Evolutionary conservation across 2,888 invertebrate genomes (phyloP), one percentile per base, ranked within the genome.

Genomic region (Acronicta psi): DNA sequence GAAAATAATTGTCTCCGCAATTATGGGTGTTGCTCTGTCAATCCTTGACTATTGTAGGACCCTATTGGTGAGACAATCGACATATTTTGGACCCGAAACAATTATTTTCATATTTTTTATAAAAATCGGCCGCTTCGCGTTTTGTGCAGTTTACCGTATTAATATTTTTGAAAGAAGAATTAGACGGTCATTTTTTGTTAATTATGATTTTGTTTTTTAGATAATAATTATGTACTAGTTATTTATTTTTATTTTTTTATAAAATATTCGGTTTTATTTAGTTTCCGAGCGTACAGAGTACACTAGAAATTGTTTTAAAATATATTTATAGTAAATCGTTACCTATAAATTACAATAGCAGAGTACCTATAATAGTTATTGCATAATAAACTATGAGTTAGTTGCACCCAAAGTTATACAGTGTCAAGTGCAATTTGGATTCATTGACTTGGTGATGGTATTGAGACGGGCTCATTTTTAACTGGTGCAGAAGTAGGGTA

Each of bases 11-110:
- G 17, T 6, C 2, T 7, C 20, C 7, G 2, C 11, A 13, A 5
- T 20, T 5, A 65, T 59, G 53, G 53, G 68, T 16, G 31, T 2
- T 4, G 0, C 29, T 0, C 0, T 2, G 3, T n/a, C 41, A n/a
- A 0, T 40, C 0, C 17, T 4, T 9, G 1, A 25, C 0, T 20
- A 0, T 11, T 34, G 10, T 49, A 20, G 20, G 13, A 18, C 7
- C 7, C 10, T 20, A 7, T 10, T 4, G 52, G 63, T 63, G 59
- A 63, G 66, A 40, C 17, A 43, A 14, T 4, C 14, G 2, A 13
- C 29, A 16, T 49, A 23, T 46, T 37, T 52, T 37, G 1, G 44
- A 9, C 8, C 0, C 2, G 2, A 13, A 2, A 18, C 16, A 17
- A 0, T 59, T 1, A 41, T 52, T 43, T n/a, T 43, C 11, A 51